Percentiles rank a stretch among this genome's conserved stretches.
Conservation (phyloP, 64 coral and sea anemone genomes). For the Stylophora pistillata region DNA sequence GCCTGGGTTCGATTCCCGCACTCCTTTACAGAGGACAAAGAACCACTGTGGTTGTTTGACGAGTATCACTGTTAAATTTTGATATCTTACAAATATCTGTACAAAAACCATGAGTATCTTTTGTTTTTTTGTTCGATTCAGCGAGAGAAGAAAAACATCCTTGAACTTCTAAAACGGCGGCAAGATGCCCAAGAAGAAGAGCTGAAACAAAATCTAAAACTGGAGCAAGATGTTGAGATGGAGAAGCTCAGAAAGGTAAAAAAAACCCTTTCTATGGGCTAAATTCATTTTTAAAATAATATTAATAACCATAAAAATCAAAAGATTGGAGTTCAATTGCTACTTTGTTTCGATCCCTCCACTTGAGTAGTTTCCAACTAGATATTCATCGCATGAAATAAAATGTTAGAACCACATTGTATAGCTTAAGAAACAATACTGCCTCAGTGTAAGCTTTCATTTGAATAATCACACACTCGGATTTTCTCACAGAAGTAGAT, state of each 20-base stretch:
- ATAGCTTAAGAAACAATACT: neutral
- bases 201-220: slow-evolving; percentile 72
- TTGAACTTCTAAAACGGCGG: slow-evolving; percentile 72
- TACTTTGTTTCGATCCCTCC: neutral
- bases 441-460: neutral
- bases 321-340: no score
- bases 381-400: no score
- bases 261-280: neutral
- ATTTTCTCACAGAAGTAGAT: neutral
- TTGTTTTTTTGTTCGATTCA: neutral
- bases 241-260: slow-evolving; percentile 92
- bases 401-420: no score
- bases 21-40: no score
- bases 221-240: slow-evolving; percentile 87
- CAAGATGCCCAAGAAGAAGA: slow-evolving; percentile 73
- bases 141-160: slow-evolving; percentile 68
- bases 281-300: neutral
- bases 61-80: no score
- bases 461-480: neutral
- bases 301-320: no score
- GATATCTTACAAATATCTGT: neutral
- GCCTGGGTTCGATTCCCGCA: no score
- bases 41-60: no score
- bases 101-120: neutral
- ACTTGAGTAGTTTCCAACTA: no score